Evolutionary conservation across 1,140 invertebrate species (phyloP), one percentile per base, ranked within the genome.

Genomic region (Meloidogyne floridensis): DNA sequence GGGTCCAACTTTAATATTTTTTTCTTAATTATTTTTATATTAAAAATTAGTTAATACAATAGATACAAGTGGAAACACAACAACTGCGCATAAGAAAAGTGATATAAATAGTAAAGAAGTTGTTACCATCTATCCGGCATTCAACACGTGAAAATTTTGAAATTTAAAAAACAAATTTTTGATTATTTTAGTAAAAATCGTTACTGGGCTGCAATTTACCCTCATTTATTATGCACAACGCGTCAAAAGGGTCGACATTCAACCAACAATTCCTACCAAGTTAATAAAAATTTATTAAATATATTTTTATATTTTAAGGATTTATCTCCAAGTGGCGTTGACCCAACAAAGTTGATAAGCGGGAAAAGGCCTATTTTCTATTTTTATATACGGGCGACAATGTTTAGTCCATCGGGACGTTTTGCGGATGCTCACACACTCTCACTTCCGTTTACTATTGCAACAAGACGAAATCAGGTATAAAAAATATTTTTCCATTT

Each of bases 351-450:
- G 75, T 82, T 77, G 13, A 85, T 81, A 79, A 87, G 88, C 76
- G 88, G 88, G 53, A 89, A 89, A 81, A 82, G 88, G 5, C 88
- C 88, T 9, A 88, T 89, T n/a, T 89, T 89, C 80, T 89, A 89
- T 72, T 89, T 89, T 72, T 86, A 90, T 72, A 86, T 89, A 43
- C 80, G 82, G 42, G 88, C 89, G 8, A 89, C 88, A 11, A 89
- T 89, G 88, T 89, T 90, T 74, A 86, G 83, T 74, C 89, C 88
- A 2, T 89, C 89, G 11, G 88, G 88, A 6, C 80, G 84, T 70
- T 90, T 88, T 77, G 89, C 87, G 9, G 83, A 86, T 65, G 87
- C 89, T 32, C 88, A 89, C 74, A 90, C 88, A 43, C 80, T 89
- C 2, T 90, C 89, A 0, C 80, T 90, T 53, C 89, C 88, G 13